A percentile compares a stretch with the other conserved stretches of the same genome.
phyloP scores from a whole-genome alignment of 92 coral and sea anemone genomes.

The Siderastrea siderea region DNA sequence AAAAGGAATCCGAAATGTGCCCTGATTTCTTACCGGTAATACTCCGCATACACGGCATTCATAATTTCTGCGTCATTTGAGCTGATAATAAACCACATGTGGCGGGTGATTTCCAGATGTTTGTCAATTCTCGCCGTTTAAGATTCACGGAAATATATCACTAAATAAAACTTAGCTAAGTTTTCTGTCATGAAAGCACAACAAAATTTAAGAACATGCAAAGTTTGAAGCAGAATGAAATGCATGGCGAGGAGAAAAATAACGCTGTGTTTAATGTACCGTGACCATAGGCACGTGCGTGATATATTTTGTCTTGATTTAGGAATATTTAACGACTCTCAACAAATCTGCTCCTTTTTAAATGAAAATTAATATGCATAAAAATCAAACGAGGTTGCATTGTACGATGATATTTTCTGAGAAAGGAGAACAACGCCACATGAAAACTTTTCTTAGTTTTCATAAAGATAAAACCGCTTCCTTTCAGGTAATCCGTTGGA shows the following conservation, averaged over 20 bases:
- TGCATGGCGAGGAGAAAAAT: too few species aligned
- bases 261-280: too few species aligned
- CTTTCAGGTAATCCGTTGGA: constrained; percentile 42
- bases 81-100: constrained; percentile 9
- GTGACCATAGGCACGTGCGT: neutral
- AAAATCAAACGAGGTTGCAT: neutral
- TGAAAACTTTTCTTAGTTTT: too few species aligned
- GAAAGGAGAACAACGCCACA: too few species aligned
- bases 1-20: constrained; percentile 26
- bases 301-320: too few species aligned
- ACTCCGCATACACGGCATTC: constrained; percentile 16
- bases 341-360: too few species aligned
- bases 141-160: constrained; percentile 19
- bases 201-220: neutral
- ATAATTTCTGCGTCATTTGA: neutral
- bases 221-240: too few species aligned
- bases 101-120: constrained; percentile 6
- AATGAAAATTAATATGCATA: too few species aligned
- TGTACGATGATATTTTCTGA: neutral
- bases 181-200: constrained; percentile 4
- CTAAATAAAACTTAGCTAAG: constrained; percentile 11
- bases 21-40: constrained; percentile 10
- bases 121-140: constrained; percentile 11
- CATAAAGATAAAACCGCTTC: too few species aligned
- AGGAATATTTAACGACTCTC: too few species aligned